Base-by-base conservation (phyloP, 1,140 invertebrate species). In the Coenobita brevimanus region DNA sequence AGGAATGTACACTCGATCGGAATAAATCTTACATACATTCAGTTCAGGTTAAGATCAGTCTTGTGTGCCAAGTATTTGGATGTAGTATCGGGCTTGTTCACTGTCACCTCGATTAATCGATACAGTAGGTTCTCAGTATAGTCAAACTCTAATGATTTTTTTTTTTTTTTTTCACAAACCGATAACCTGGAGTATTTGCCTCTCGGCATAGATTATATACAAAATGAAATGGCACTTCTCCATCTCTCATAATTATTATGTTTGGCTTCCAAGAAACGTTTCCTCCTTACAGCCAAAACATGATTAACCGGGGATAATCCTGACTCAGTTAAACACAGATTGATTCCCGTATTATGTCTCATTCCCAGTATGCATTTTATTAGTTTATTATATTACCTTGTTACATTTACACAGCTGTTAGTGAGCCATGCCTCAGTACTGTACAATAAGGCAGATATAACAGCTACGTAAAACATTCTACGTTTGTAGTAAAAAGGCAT, bases 221-320 rank as follows among this genome's bases (percentile, higher is more conserved):
- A 2, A 69, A 69, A 30, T 27, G 64, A 69, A 69, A 69, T 27
- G 6, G 15, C 38, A 33, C 24, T 2, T 69, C 64, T 27, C 24
- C 30, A 30, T 13, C 24, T 69, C 3, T 27, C 64, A 69, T 69
- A 69, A 8, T 69, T 4, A 13, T n/a, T n/a, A n/a, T n/a, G n/a
- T 69, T 30, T 69, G 2, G 64, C n/a, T 69, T 27, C 2, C 1
- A 69, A 30, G n/a, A 69, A 69, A 69, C 64, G 24, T 69, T 69
- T 69, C 64, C 64, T 69, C 24, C 64, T 69, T 69, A 69, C 64
- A 30, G 64, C 64, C 38, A 69, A 69, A 33, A 69, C 64, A 69
- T 27, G 64, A 27, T 21, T 15, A 69, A 69, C 13, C 24, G 8
- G 64, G 38, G 10, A 24, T 33, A 69, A 13, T 30, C 24, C 64